These are phyloP conservation scores for Gymnorhina tibicen DNA, from an alignment of 2,113 vertebrate genomes.

Conservation along the genomic window DNA sequence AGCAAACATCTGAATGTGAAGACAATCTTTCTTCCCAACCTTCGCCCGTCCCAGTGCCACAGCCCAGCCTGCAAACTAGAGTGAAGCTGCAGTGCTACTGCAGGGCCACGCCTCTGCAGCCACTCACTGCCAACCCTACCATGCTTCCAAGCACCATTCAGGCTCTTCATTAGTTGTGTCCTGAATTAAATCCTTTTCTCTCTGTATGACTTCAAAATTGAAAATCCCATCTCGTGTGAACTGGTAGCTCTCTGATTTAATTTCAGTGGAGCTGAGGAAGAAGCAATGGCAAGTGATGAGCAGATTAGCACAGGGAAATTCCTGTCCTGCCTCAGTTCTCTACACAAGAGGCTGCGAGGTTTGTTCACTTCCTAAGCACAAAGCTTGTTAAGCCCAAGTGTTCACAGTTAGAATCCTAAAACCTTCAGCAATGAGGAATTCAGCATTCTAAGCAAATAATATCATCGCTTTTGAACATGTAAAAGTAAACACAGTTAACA, in stretches of 20 bases:
- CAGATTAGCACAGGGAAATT: not conserved
- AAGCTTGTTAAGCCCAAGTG: not conserved
- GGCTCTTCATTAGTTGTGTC: not conserved
- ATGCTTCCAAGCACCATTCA: not conserved
- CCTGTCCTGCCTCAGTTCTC: not conserved
- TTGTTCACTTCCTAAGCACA: not conserved
- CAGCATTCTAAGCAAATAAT: not conserved
- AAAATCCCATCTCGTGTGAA: not conserved
- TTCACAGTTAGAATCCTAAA: not conserved
- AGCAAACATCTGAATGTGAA: not conserved
- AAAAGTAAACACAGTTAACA: not conserved
- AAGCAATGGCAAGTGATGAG: not conserved
- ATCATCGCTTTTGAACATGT: not conserved
- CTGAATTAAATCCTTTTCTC: not conserved
- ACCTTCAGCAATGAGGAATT: not conserved
- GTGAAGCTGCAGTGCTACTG: not conserved
- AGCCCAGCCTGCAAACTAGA: not conserved
- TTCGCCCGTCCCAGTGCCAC: no score
- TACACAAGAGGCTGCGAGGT: not conserved
- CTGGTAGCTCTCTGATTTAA: not conserved
- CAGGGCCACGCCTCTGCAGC: not conserved
- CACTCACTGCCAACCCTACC: rapidly evolving
- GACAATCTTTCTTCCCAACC: not conserved
- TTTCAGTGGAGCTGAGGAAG: not conserved
- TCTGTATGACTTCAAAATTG: not conserved